Percentiles rank a stretch among this genome's conserved stretches.
Evolutionary conservation across 2,113 vertebrate species (phyloP).

Genomic region (Gymnogyps californianus): DNA sequence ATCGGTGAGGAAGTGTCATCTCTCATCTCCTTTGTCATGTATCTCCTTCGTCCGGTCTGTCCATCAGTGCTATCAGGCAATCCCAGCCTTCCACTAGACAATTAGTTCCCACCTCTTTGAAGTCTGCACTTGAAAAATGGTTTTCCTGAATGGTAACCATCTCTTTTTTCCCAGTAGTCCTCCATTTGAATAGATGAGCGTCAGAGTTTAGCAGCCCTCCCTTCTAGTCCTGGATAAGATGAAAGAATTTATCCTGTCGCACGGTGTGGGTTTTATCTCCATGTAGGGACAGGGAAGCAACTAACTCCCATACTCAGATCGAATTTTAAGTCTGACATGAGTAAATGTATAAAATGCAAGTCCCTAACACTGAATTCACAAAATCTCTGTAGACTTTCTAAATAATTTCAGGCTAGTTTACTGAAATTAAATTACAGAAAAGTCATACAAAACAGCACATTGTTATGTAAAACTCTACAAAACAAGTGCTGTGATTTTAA

Average conservation of each 20-base stretch:
- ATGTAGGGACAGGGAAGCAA: background rate
- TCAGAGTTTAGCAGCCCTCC: background rate
- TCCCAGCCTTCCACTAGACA: background rate
- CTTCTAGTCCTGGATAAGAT: background rate
- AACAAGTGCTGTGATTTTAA: slow-evolving; percentile 39
- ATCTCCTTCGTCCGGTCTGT: background rate
- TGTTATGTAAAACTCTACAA: slow-evolving; percentile 36
- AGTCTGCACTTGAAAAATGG: background rate
- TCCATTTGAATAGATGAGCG: background rate
- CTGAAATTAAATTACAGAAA: slow-evolving; percentile 50
- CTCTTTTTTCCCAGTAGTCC: background rate
- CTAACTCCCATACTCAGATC: slow-evolving; percentile 1
- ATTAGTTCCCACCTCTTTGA: background rate
- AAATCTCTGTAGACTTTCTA: slow-evolving; percentile 9
- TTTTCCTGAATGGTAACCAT: background rate
- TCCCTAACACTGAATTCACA: slow-evolving; percentile 9
- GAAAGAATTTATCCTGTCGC: background rate
- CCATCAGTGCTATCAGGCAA: background rate
- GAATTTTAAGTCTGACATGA: slow-evolving; percentile 25
- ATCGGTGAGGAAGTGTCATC: background rate
- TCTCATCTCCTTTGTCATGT: background rate
- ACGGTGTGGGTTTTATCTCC: background rate
- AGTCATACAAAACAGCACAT: slow-evolving; percentile 14
- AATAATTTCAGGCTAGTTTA: slow-evolving; percentile 27
- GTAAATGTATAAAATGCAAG: slow-evolving; percentile 27